These are phyloP conservation scores for Verasper variegatus DNA, from an alignment of 2,113 vertebrate genomes.

Conservation along the genomic window DNA sequence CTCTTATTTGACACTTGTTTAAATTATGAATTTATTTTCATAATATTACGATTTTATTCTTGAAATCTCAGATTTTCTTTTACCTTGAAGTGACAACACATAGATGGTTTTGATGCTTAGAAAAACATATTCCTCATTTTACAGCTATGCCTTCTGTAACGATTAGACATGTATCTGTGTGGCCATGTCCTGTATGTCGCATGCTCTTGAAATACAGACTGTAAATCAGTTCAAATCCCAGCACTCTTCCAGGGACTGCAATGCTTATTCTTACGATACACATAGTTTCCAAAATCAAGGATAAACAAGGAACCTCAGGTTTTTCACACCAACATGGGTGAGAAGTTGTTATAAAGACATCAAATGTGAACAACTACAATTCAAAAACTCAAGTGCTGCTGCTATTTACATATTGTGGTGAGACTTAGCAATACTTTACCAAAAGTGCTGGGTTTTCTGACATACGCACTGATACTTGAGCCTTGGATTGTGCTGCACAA, in stretches of 20 bases:
- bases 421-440: slow-evolving; percentile 22
- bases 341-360: not conserved
- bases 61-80: too few relatives aligned
- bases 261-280: not conserved
- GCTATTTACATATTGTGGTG: not conserved
- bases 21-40: too few relatives aligned
- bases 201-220: not conserved
- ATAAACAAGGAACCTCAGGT: not conserved
- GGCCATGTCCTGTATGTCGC: not conserved
- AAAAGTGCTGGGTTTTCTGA: not conserved
- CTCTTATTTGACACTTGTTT: too few relatives aligned
- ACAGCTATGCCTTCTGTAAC: not conserved
- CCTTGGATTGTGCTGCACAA: slow-evolving; percentile 22
- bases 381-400: not conserved
- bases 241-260: not conserved
- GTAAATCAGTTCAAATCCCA: not conserved
- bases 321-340: slow-evolving; percentile 7
- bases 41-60: too few relatives aligned
- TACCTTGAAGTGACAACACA: too few relatives aligned
- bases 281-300: not conserved
- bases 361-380: not conserved
- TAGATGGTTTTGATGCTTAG: too few relatives aligned
- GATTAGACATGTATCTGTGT: not conserved
- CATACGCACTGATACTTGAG: not conserved
- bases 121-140: not conserved